A percentile compares a stretch with the other conserved stretches of the same genome.
Conservation (phyloP, 2,797 vertebrate genomes). For the Xerus rutilus region DNA sequence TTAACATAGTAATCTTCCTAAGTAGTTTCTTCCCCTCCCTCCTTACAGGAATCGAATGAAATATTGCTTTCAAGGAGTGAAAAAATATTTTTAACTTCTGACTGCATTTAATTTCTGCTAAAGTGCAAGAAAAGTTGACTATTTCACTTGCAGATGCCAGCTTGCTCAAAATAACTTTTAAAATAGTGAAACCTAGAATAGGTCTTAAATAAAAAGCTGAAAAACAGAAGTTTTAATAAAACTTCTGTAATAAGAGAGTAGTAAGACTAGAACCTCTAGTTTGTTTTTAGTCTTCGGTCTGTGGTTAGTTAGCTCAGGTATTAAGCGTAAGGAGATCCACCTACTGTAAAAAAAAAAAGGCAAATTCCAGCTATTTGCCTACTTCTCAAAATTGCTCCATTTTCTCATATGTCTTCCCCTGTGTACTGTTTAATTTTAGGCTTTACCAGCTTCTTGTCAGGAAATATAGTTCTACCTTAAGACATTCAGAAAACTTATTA, state of each 20-base stretch:
- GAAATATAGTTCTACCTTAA: not conserved
- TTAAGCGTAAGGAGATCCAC: not conserved
- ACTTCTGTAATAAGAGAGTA: slow-evolving; percentile 6
- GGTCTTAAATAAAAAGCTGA: slow-evolving; percentile 50
- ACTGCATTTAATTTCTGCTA: slow-evolving; percentile 60
- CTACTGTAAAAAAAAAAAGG: not conserved
- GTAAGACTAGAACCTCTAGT: not conserved
- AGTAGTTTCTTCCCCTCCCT: not conserved
- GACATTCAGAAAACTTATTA: not conserved
- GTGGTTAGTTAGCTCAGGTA: not conserved
- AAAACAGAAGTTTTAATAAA: slow-evolving; percentile 49
- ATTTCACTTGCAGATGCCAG: slow-evolving; percentile 55
- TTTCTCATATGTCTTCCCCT: not conserved
- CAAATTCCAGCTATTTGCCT: not conserved
- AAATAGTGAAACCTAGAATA: slow-evolving; percentile 50
- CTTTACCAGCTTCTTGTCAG: not conserved
- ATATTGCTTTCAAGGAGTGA: slow-evolving; percentile 60
- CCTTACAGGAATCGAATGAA: slow-evolving; percentile 34
- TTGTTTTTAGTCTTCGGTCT: not conserved
- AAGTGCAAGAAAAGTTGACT: slow-evolving; percentile 57
- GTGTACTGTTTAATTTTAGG: not conserved
- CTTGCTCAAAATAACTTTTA: slow-evolving; percentile 58
- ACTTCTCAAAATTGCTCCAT: not conserved
- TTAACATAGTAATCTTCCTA: not conserved
- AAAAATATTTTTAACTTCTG: slow-evolving; percentile 72